Percentiles rank a stretch among this genome's conserved stretches.
These are phyloP conservation scores for Glandiceps talaboti DNA, from an alignment of 53 echinoderm and acorn worm species.

Conservation along the genomic window DNA sequence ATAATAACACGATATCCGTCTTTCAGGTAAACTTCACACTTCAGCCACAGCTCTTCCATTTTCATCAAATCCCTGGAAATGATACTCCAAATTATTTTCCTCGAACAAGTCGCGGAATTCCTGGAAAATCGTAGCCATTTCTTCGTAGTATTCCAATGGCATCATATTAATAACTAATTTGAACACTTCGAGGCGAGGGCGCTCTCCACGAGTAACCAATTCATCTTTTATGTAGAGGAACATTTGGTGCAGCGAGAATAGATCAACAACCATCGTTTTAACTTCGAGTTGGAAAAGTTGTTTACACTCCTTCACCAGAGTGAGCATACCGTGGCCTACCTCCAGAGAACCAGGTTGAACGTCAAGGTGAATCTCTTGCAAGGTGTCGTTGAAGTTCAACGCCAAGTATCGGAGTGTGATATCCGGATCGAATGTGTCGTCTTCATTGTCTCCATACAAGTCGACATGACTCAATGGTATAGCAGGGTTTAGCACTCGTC, in stretches of 20 bases:
- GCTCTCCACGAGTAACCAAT: neutral
- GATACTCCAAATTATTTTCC: neutral
- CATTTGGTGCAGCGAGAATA: neutral
- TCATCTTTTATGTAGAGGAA: neutral
- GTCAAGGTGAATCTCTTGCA: neutral
- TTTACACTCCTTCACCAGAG: neutral
- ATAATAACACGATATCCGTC: no score
- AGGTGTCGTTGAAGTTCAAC: neutral
- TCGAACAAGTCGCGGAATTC: neutral
- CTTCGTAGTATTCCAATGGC: neutral
- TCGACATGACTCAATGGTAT: neutral
- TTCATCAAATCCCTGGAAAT: neutral
- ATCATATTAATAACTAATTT: no score
- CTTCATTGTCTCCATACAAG: neutral
- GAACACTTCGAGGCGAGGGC: neutral
- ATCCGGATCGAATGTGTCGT: neutral
- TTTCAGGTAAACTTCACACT: no score
- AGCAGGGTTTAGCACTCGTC: neutral
- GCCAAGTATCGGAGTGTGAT: neutral
- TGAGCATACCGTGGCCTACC: neutral
- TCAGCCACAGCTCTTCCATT: neutral
- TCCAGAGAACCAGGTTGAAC: neutral
- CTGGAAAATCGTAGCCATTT: neutral
- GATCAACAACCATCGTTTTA: neutral
- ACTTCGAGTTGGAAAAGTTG: neutral